These are phyloP conservation scores for Apostichopus parvimensis DNA, from an alignment of 35 echinoderm and acorn worm species.

Conservation along the genomic window DNA sequence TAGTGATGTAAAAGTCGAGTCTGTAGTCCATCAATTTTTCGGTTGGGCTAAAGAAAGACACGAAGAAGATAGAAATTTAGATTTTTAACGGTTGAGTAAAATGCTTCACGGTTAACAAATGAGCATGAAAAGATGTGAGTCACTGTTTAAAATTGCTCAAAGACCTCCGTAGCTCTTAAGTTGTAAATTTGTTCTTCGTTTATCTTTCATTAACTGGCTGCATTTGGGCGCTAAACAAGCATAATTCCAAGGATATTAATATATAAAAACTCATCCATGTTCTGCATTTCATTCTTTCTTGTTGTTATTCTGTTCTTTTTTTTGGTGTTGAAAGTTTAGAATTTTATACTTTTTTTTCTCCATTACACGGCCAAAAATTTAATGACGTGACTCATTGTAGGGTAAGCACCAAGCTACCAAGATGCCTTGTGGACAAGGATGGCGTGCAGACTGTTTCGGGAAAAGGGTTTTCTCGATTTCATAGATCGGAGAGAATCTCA, in stretches of 20 bases:
- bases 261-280: not conserved
- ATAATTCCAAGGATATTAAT: not conserved
- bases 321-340: too few species aligned
- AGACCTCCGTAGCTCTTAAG: not conserved
- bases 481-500: constrained; percentile 28
- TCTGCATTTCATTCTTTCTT: not conserved
- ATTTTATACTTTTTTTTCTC: too few species aligned
- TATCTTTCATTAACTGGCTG: not conserved
- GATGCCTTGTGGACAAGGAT: not conserved
- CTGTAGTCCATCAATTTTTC: too few species aligned
- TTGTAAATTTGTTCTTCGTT: not conserved
- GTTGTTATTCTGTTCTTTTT: not conserved
- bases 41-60: too few species aligned
- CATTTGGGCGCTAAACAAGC: not conserved
- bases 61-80: too few species aligned
- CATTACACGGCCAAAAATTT: too few species aligned
- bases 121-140: not conserved
- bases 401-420: not conserved
- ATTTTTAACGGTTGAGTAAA: not conserved
- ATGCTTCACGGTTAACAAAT: not conserved
- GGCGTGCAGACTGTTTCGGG: not conserved
- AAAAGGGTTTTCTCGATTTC: constrained; percentile 1
- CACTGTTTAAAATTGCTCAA: not conserved
- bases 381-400: constrained; percentile 26
- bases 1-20: too few species aligned